phyloP scores from a whole-genome alignment of 2,888 invertebrate genomes.

The Clitarchus hookeri region DNA sequence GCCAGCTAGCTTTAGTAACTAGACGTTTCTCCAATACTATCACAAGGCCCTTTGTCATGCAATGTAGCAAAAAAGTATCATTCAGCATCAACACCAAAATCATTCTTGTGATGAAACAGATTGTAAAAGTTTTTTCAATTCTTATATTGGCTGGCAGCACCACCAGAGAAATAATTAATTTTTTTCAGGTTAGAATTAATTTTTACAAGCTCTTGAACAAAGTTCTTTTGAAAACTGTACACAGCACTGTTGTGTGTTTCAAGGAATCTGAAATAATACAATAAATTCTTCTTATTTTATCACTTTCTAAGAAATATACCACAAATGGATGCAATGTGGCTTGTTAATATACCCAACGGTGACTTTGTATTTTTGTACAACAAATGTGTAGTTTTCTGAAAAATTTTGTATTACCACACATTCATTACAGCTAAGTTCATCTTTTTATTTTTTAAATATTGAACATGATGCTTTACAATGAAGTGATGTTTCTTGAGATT shows the following conservation, averaged over 20 bases:
- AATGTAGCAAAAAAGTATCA: background rate
- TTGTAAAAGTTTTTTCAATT: conserved; percentile 2
- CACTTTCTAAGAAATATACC: background rate
- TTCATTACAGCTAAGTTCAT: background rate
- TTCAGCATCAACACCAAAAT: conserved; percentile 16
- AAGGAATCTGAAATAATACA: background rate
- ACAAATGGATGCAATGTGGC: conserved; percentile 17
- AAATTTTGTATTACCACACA: background rate
- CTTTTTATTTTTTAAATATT: background rate
- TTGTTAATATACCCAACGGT: background rate
- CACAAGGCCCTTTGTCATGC: background rate
- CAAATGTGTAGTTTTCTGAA: conserved; percentile 6
- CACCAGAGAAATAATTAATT: background rate
- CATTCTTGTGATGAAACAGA: conserved; percentile 2
- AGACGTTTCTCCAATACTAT: background rate
- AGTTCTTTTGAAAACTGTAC: conserved; percentile 15
- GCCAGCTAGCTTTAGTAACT: too few relatives aligned
- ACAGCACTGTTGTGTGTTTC: background rate
- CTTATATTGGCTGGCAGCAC: background rate
- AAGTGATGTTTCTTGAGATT: conserved; percentile 19
- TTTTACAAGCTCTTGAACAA: conserved; percentile 16
- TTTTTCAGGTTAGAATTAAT: background rate
- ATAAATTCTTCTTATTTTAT: background rate
- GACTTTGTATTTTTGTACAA: background rate
- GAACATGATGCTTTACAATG: background rate